Conservation (phyloP, 30 jellyfish, hydroid and myxozoan genomes). For the Aurelia sp. region DNA sequence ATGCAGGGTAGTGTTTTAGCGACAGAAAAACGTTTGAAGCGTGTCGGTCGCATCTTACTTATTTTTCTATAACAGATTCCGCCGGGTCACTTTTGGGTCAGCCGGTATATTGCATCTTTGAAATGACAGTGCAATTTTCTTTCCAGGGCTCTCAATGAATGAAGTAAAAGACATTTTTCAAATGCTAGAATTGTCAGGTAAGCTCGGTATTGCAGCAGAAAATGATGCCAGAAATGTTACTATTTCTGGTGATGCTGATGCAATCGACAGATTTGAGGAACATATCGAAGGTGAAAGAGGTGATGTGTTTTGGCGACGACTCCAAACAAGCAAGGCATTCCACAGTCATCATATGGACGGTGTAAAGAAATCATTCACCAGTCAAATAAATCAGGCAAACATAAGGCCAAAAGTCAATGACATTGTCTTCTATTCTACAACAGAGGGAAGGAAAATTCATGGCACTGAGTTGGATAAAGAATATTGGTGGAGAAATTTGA, state of each 20-base stretch:
- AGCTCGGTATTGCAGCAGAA: conserved; percentile 55
- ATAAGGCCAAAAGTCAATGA: conserved; percentile 23
- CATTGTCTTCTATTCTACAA: conserved; percentile 29
- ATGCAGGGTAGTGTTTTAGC: too few relatives aligned
- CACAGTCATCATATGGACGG: conserved; percentile 76
- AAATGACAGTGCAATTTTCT: background rate
- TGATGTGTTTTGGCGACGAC: conserved; percentile 9
- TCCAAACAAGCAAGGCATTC: conserved; percentile 56
- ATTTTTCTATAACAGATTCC: too few relatives aligned
- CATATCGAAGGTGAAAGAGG: background rate
- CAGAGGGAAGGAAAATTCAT: conserved; percentile 33
- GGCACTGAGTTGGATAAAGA: conserved; percentile 15
- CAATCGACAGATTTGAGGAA: conserved; percentile 23
- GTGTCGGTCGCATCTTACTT: too few relatives aligned
- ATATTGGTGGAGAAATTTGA: conserved; percentile 61
- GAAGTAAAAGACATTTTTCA: conserved; percentile 17
- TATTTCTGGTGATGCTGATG: conserved; percentile 62
- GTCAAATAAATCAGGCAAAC: conserved; percentile 7
- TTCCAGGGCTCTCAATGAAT: conserved; percentile 16
- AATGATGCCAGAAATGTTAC: conserved; percentile 55
- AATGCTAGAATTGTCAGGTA: background rate
- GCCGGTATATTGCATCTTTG: too few relatives aligned
- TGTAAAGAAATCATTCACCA: conserved; percentile 20
- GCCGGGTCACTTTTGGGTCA: too few relatives aligned
- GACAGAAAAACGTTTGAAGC: too few relatives aligned